Evolutionary conservation across 2,797 vertebrate genomes (phyloP), one percentile per base, ranked within the genome.

Genomic region (Karalla daura): DNA sequence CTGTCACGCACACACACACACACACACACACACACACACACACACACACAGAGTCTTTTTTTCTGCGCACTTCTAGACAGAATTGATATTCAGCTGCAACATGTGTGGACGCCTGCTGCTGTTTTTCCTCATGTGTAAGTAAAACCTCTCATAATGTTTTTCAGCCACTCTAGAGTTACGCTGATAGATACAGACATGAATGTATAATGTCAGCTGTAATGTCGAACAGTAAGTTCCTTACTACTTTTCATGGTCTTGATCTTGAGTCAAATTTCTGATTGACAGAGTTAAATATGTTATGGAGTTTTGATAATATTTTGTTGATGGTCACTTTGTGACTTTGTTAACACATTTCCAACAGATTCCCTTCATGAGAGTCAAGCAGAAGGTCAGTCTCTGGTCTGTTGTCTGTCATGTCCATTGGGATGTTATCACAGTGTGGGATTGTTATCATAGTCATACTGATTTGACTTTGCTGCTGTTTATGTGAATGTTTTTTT

Each of bases 71-170:
- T 40, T 17, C 37, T 0, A 33, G 52, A 39, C 50, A 69, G n/a
- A 13, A 1, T 23, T n/a, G n/a, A 13, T 40, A 2, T 53, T 65
- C 15, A 23, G 24, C 25, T 53, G 62, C 65, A 70, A 41, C 46
- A 72, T 82, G 74, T 0, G 36, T 25, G 24, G 21, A 2, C 13
- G 4, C 9, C 44, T 60, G 25, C 7, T 83, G 51, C 32, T 78
- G 2, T 5, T 68, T 25, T 2, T 88, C 53, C 9, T 86, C 21
- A 40, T 80, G 17, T 37, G 78, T 86, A 44, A 65, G 76, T 84
- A 0, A 15, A 43, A 0, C 14, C 11, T 53, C 1, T 13, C 36
- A 4, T 20, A n/a, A 11, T 9, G 6, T 30, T 30, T n/a, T n/a
- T 11, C 37, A 11, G 6, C 52, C 9, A 13, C 32, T 60, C 10